phyloP scores from a whole-genome alignment of 2,797 vertebrate genomes.

The Micromesistius poutassou region DNA sequence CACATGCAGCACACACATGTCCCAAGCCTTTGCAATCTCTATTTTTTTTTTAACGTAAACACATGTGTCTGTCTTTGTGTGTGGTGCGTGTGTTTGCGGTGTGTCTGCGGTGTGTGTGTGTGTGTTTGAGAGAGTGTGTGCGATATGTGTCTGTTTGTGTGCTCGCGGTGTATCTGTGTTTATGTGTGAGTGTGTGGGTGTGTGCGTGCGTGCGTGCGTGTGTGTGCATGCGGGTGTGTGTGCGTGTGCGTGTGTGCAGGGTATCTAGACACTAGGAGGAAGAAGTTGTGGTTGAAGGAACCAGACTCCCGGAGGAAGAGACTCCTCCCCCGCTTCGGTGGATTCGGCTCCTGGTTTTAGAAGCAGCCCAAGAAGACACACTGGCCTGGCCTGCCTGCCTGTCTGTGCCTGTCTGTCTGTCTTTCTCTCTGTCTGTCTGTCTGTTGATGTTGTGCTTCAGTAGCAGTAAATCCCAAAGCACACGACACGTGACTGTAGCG shows the following conservation, averaged over 20 bases:
- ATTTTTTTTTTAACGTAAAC: no score
- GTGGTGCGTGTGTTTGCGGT: no score
- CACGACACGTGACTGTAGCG: no score
- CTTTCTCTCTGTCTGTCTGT: not conserved
- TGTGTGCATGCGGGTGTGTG: not conserved
- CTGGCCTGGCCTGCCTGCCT: not conserved
- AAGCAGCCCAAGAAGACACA: constrained; percentile 4
- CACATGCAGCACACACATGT: not conserved
- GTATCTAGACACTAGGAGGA: constrained; percentile 86
- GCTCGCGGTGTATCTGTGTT: no score
- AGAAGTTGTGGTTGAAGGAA: constrained; percentile 87
- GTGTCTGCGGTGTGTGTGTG: no score
- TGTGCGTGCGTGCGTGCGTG: no score
- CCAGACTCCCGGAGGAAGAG: constrained; percentile 90
- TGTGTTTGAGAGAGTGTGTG: no score
- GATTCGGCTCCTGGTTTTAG: constrained; percentile 75
- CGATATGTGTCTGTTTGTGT: no score
- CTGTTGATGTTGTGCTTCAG: not conserved
- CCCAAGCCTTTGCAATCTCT: no score
- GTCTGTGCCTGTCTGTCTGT: not conserved
- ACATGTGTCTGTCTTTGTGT: no score
- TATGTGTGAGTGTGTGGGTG: no score
- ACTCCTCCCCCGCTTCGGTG: constrained; percentile 75
- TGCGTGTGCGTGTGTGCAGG: constrained; percentile 63
- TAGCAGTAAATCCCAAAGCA: no score